Conservation (phyloP, 2,113 vertebrate species). For the Pardalotus punctatus region DNA sequence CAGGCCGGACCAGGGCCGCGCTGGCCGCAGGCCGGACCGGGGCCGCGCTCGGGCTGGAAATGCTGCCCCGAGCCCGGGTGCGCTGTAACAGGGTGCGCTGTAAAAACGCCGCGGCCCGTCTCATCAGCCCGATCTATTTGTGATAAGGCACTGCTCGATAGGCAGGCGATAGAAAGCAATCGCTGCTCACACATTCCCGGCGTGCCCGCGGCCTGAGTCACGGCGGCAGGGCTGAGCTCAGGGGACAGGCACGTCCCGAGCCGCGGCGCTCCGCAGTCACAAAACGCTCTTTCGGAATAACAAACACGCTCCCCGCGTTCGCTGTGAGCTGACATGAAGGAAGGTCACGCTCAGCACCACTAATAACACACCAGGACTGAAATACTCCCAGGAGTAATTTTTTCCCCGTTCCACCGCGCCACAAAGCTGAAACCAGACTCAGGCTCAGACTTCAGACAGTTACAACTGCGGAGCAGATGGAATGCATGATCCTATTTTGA, state of each 20-base stretch:
- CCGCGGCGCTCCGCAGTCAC: background rate
- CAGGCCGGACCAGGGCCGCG: background rate
- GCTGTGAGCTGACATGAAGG: background rate
- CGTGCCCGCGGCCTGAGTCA: slow-evolving; percentile 86
- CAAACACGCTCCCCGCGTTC: background rate
- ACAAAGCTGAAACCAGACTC: slow-evolving; percentile 60
- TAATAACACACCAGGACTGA: background rate
- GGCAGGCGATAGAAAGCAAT: slow-evolving; percentile 79
- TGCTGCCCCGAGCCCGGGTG: slow-evolving; percentile 64
- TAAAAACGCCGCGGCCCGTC: slow-evolving; percentile 77
- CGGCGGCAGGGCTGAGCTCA: slow-evolving; percentile 50
- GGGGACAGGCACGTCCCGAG: slow-evolving; percentile 64
- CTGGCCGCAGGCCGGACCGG: background rate
- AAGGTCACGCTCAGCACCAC: background rate
- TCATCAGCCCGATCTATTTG: slow-evolving; percentile 80
- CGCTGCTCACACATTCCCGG: slow-evolving; percentile 80
- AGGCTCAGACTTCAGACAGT: slow-evolving; percentile 51
- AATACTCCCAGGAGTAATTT: slow-evolving; percentile 50
- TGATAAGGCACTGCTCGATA: slow-evolving; percentile 79
- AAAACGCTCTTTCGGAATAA: background rate
- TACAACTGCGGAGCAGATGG: slow-evolving; percentile 53
- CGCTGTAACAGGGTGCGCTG: no score
- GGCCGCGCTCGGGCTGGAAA: slow-evolving; percentile 59
- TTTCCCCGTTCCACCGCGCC: slow-evolving; percentile 36
- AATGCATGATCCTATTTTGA: slow-evolving; percentile 71